Conservation (phyloP, 2,113 vertebrate species). For the Aegithalos caudatus region DNA sequence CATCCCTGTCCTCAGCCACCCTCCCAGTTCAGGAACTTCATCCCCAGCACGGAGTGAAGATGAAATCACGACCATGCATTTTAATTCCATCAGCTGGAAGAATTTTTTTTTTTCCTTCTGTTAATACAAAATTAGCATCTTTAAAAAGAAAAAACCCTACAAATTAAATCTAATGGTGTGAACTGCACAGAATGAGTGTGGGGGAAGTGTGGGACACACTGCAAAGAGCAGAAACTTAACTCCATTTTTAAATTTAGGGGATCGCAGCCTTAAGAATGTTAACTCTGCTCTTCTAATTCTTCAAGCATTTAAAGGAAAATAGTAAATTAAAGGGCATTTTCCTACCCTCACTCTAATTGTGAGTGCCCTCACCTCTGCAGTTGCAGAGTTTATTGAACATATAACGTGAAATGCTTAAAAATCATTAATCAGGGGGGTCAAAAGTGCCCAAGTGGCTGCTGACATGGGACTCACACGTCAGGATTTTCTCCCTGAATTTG, state of each 20-base stretch:
- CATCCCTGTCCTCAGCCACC: background rate
- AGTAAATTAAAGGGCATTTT: background rate
- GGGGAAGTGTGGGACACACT: background rate
- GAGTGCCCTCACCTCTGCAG: background rate
- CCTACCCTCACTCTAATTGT: accelerated
- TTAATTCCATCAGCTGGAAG: background rate
- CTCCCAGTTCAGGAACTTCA: background rate
- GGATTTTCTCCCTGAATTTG: background rate
- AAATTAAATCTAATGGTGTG: background rate
- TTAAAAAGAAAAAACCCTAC: background rate
- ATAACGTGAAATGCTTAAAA: background rate
- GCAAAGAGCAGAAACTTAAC: background rate
- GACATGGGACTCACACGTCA: background rate
- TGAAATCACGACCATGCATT: background rate
- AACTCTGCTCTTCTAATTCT: background rate
- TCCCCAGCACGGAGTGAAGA: accelerated
- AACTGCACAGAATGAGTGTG: background rate
- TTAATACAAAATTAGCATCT: background rate
- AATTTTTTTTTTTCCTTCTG: background rate
- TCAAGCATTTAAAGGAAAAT: background rate
- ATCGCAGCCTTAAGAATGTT: background rate
- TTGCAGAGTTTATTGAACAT: background rate
- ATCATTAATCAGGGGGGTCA: background rate
- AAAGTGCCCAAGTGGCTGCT: background rate
- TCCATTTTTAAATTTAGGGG: background rate